phyloP scores from a whole-genome alignment of 1,140 invertebrate genomes.

The Cylas formicarius region DNA sequence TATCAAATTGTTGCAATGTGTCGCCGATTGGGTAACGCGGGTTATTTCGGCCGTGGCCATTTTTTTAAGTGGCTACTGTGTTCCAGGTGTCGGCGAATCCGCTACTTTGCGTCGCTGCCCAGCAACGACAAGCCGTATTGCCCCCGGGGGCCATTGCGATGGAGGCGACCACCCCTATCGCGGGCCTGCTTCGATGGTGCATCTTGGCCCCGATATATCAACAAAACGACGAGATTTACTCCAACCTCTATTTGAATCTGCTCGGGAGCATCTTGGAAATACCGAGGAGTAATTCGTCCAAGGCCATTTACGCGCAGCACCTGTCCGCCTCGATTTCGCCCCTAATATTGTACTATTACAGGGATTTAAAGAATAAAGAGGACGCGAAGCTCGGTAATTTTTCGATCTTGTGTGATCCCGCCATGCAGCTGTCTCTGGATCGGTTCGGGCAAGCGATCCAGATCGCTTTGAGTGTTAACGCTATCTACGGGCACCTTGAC shows the following conservation, averaged over 20 bases:
- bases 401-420: conserved; percentile 25
- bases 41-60: conserved; percentile 3
- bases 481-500: conserved; percentile 66
- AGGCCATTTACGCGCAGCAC: conserved; percentile 52
- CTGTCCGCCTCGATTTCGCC: conserved; percentile 43
- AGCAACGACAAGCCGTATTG: conserved; percentile 59
- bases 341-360: conserved; percentile 32
- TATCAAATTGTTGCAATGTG: conserved; percentile 52
- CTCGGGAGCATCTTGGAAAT: conserved; percentile 54
- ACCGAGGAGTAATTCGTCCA: conserved; percentile 43
- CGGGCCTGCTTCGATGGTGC: conserved; percentile 67
- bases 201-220: conserved; percentile 54
- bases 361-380: conserved; percentile 43
- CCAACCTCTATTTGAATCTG: conserved; percentile 56
- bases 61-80: neutral
- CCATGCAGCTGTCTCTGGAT: conserved; percentile 54
- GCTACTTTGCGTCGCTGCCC: conserved; percentile 60
- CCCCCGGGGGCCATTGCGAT: conserved; percentile 72
- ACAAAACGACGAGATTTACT: conserved; percentile 48
- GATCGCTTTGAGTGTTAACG: conserved; percentile 62
- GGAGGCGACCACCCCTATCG: conserved; percentile 72
- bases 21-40: conserved; percentile 60
- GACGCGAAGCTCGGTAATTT: conserved; percentile 31
- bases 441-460: conserved; percentile 70
- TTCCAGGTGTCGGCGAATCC: conserved; percentile 56